Evolutionary conservation across 2,113 vertebrate species (phyloP), one percentile per base, ranked within the genome.

Genomic region (Nesogale talazaci): DNA sequence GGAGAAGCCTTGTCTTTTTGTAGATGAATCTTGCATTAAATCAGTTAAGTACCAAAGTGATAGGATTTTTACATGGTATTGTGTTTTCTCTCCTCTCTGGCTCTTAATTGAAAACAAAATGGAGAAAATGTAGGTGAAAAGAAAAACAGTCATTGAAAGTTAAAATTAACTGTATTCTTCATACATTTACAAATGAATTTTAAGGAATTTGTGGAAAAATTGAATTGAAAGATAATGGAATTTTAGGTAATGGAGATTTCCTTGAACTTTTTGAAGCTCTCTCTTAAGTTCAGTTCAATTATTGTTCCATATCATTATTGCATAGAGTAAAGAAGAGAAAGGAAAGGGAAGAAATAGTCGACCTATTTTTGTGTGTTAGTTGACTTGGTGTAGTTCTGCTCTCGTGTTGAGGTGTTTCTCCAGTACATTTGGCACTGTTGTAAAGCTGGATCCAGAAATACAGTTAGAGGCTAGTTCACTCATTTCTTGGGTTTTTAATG

Each of bases 61-160:
- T 69, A 3, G 76, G 31, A 20, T 83, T 52, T 82, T 25, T 52
- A 16, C n/a, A 29, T 81, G 5, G 6, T 76, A 15, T 61, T 88
- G 40, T 9, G 59, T 79, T 94, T 85, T 65, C 77, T 89, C 59
- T 85, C 8, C 56, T 74, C 42, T 83, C n/a, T 85, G 31, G 52
- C 81, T n/a, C 52, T 90, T 88, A 79, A 92, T 8, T 81, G 42
- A 90, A 89, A 92, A 22, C 87, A 85, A 82, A 80, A 76, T 86
- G 61, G 25, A 25, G 86, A 75, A 94, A 77, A 63, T 76, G 46
- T 20, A 61, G n/a, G 11, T 77, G 15, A 29, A 52, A 40, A 57
- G 61, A 92, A 27, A 78, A 6, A 15, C 14, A 76, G 40, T 8
- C n/a, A 65, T 92, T n/a, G 77, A 82, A 82, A 88, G 42, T 69